phyloP scores from a whole-genome alignment of 2,797 vertebrate genomes.

The Pseudomugil tenellus region DNA sequence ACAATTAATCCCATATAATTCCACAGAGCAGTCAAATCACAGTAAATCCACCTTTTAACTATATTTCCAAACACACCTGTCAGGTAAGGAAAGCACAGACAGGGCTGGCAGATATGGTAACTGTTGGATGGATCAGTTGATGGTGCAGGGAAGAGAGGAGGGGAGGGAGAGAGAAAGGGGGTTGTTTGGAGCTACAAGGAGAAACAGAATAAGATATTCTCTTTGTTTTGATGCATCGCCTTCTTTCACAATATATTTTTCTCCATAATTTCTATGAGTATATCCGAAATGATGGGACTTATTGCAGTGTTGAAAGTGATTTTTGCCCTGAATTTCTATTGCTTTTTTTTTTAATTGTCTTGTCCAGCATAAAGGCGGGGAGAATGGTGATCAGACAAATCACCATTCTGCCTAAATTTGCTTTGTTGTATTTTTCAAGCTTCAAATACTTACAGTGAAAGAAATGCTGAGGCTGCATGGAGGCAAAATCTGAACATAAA shows the following conservation, averaged over 20 bases:
- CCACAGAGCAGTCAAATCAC: conserved; percentile 31
- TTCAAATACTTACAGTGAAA: background rate
- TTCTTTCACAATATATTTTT: background rate
- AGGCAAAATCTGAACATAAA: background rate
- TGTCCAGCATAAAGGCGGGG: too few species aligned
- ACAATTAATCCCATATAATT: conserved; percentile 36
- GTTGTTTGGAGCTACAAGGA: conserved; percentile 28
- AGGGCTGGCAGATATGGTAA: conserved; percentile 21
- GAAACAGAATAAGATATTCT: conserved; percentile 29
- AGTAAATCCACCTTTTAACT: conserved; percentile 41
- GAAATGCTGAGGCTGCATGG: background rate
- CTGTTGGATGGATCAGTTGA: conserved; percentile 38
- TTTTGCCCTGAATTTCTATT: too few species aligned
- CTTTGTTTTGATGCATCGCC: background rate
- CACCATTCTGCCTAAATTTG: too few species aligned
- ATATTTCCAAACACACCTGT: conserved; percentile 54
- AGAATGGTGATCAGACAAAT: too few species aligned
- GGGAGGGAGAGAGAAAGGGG: conserved; percentile 27
- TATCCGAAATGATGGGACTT: too few species aligned
- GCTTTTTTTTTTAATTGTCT: too few species aligned
- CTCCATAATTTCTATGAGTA: background rate
- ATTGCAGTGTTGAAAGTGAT: too few species aligned
- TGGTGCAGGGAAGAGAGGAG: conserved; percentile 62
- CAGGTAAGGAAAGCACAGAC: conserved; percentile 24
- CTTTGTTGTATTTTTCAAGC: too few species aligned